Percentiles rank a stretch among this genome's conserved stretches.
Evolutionary conservation across 2,888 invertebrate species (phyloP).

Genomic region (Tubulanus polymorphus): DNA sequence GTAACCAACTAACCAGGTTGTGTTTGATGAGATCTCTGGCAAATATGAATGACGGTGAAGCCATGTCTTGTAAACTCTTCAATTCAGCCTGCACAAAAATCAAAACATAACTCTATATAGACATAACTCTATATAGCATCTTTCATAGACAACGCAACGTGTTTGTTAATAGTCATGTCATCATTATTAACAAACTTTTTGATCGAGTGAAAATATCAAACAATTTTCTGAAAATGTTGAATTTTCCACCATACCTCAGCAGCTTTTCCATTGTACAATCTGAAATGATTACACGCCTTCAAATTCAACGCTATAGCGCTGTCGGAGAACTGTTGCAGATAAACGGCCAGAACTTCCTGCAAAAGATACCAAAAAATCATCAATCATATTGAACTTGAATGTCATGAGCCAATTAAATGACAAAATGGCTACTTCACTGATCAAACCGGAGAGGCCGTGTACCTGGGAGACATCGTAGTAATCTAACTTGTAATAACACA

Average conservation of each 20-base stretch:
- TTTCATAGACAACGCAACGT: too few species aligned
- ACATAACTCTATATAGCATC: too few species aligned
- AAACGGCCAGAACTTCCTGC: slow-evolving; percentile 84
- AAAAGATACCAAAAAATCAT: slow-evolving; percentile 15
- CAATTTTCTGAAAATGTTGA: too few species aligned
- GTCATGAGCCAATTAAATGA: too few species aligned
- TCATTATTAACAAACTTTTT: too few species aligned
- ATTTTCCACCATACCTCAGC: too few species aligned
- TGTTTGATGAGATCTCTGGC: slow-evolving; percentile 91
- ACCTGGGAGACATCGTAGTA: slow-evolving; percentile 94
- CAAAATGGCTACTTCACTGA: too few species aligned
- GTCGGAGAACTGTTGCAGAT: slow-evolving; percentile 84
- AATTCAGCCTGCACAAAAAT: slow-evolving; percentile 65
- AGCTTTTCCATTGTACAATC: slow-evolving; percentile 87
- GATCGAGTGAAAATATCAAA: too few species aligned
- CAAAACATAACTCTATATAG: not conserved
- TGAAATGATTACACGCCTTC: slow-evolving; percentile 78
- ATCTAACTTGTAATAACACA: slow-evolving; percentile 97
- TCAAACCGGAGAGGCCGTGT: too few species aligned
- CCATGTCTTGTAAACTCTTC: slow-evolving; percentile 70
- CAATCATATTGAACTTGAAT: too few species aligned
- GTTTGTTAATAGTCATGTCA: too few species aligned
- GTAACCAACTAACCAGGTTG: slow-evolving; percentile 62
- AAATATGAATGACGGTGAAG: slow-evolving; percentile 66
- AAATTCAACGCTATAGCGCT: slow-evolving; percentile 94